Base-by-base conservation (phyloP, 2,888 invertebrate genomes). In the Agapetus fuscipes region DNA sequence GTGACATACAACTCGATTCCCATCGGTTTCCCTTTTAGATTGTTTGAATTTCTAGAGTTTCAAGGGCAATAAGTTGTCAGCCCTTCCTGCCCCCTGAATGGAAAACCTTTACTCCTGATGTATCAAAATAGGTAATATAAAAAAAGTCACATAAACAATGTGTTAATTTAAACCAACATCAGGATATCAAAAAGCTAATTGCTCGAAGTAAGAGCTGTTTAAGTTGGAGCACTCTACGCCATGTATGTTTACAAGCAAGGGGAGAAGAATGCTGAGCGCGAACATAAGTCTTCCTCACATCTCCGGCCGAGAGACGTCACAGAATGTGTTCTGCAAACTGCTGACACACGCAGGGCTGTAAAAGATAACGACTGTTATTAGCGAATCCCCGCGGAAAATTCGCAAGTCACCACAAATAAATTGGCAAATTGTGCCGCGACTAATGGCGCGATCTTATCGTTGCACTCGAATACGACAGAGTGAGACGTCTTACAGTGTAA, bases 391-490 rank as follows among this genome's bases (percentile, higher is more conserved):
- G 24, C 34, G 10, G 34, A 34, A 34, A 20, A 20, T 34, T 34
- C 24, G 34, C 34, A 34, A 34, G 10, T 34, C 24, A 24, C 24
- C 24, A 10, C 10, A 34, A 34, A 34, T 34, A 34, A 34, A 34
- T 34, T 24, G 34, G 12, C 12, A 20, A 4, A 9, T 20, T 20
- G n/a, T n/a, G n/a, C n/a, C n/a, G n/a, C n/a, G n/a, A n/a, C n/a
- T n/a, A n/a, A n/a, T n/a, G n/a, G n/a, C n/a, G n/a, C n/a, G n/a
- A n/a, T n/a, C n/a, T n/a, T n/a, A n/a, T n/a, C n/a, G n/a, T n/a
- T n/a, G n/a, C n/a, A n/a, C n/a, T n/a, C n/a, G n/a, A n/a, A n/a
- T n/a, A n/a, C n/a, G n/a, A n/a, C n/a, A n/a, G n/a, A n/a, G n/a
- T n/a, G n/a, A n/a, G n/a, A n/a, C n/a, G n/a, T n/a, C n/a, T n/a